phyloP scores from a whole-genome alignment of 2,797 vertebrate species.

The Eulemur albifrons region DNA sequence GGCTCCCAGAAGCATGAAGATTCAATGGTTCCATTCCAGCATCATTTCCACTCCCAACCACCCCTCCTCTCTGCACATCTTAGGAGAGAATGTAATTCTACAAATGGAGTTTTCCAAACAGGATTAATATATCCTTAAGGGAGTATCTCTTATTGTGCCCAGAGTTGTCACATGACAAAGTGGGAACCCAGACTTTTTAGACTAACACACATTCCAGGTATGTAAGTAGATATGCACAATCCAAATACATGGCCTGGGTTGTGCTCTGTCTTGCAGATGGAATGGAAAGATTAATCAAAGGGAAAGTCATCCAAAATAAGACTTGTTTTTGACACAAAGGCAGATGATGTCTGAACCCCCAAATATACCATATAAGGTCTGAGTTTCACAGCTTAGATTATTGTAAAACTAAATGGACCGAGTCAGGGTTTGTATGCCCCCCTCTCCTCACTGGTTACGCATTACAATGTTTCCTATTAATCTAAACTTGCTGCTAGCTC shows the following conservation, averaged over 20 bases:
- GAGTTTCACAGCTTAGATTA: neutral
- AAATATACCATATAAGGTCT: neutral
- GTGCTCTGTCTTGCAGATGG: neutral
- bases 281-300: neutral
- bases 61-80: neutral
- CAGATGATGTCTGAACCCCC: neutral
- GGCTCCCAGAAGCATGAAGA: neutral
- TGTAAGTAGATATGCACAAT: neutral
- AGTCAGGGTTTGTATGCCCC: neutral
- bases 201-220: neutral
- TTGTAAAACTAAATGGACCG: neutral
- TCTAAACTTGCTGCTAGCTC: neutral
- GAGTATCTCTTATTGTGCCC: neutral
- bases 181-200: neutral
- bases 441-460: neutral
- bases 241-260: neutral
- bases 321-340: neutral
- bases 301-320: neutral
- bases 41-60: neutral
- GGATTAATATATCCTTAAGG: neutral
- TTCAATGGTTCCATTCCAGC: neutral
- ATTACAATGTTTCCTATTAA: neutral
- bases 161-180: conserved; percentile 45
- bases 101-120: neutral
- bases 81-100: neutral